These are phyloP conservation scores for Propithecus perrieri DNA, from an alignment of 2,797 vertebrate genomes.

Conservation along the genomic window DNA sequence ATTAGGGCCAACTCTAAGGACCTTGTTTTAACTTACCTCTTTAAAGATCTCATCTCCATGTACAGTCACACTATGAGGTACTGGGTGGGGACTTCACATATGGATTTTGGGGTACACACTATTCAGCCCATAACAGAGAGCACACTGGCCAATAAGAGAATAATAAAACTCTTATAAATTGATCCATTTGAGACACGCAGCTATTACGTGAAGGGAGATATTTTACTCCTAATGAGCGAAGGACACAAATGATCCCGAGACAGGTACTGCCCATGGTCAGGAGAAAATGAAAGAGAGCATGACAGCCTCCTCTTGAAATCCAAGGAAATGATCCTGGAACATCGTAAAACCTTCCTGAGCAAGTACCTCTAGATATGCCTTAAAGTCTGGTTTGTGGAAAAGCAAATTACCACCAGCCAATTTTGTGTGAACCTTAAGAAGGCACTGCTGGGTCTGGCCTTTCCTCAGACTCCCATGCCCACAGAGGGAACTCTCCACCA, in stretches of 20 bases:
- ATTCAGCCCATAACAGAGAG: background rate
- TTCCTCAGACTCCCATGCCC: background rate
- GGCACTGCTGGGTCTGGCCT: background rate
- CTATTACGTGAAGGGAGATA: background rate
- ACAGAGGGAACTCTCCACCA: accelerated
- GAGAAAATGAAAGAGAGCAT: background rate
- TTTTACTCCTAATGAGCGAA: background rate
- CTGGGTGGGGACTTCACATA: background rate
- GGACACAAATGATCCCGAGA: background rate
- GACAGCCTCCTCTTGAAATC: background rate
- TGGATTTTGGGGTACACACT: background rate
- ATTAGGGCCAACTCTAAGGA: background rate
- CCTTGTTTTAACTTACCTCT: background rate
- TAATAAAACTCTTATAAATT: background rate
- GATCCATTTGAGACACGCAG: background rate
- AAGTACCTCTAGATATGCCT: background rate
- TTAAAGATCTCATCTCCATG: background rate
- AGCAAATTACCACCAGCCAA: background rate
- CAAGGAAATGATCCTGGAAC: background rate
- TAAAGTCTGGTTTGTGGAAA: background rate
- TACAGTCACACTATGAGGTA: background rate
- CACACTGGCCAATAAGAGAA: background rate
- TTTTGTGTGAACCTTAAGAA: background rate
- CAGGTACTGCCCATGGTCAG: background rate
- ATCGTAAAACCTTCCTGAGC: background rate